Evolutionary conservation across 1,140 invertebrate species (phyloP).

Genomic region (Cydia splendana): DNA sequence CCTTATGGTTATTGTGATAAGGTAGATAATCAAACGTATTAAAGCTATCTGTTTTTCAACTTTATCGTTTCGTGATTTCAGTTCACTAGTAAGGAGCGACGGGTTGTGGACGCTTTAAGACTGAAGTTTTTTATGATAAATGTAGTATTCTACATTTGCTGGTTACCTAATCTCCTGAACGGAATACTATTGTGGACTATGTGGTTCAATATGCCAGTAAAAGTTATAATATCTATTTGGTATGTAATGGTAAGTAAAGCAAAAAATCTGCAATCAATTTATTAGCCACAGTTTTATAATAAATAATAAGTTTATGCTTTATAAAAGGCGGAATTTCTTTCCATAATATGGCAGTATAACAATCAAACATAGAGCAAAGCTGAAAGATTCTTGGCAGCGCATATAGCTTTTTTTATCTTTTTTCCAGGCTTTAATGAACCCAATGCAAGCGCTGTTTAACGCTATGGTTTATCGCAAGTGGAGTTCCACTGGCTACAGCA

Average conservation of each 20-base stretch:
- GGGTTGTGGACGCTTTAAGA: slow-evolving; percentile 84
- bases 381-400: too few relatives aligned
- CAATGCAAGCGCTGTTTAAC: slow-evolving; percentile 90
- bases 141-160: slow-evolving; percentile 89
- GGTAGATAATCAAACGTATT: too few relatives aligned
- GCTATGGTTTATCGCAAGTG: slow-evolving; percentile 88
- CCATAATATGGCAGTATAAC: too few relatives aligned
- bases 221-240: slow-evolving; percentile 86
- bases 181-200: slow-evolving; percentile 87
- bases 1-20: too few relatives aligned
- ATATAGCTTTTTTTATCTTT: slow-evolving; percentile 31
- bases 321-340: too few relatives aligned
- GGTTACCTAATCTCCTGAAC: slow-evolving; percentile 90
- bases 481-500: slow-evolving; percentile 68
- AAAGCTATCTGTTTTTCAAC: too few relatives aligned
- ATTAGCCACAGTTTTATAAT: too few relatives aligned
- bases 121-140: slow-evolving; percentile 89
- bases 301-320: too few relatives aligned
- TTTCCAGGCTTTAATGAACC: slow-evolving; percentile 88
- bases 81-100: slow-evolving; percentile 86
- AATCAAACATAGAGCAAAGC: too few relatives aligned
- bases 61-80: slow-evolving; percentile 61
- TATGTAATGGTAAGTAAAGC: slow-evolving; percentile 86
- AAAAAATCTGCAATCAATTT: not conserved
- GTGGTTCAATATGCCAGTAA: slow-evolving; percentile 86